Evolutionary conservation across 92 coral and sea anemone species (phyloP).

Genomic region (Nematostella vectensis): DNA sequence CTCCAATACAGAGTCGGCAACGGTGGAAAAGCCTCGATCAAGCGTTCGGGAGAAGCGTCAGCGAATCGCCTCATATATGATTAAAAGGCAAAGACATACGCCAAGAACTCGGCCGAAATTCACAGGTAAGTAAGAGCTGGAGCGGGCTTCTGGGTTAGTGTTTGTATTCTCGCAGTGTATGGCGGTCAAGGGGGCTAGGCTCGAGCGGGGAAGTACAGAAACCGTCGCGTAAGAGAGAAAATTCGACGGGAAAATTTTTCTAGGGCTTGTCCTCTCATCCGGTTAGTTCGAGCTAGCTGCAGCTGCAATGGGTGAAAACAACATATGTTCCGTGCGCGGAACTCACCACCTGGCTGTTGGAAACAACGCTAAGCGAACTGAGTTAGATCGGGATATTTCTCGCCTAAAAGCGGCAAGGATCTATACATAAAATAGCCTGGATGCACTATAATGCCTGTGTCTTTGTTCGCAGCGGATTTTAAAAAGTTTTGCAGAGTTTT

Average conservation of each 20-base stretch:
- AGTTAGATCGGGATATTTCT: slow-evolving; percentile 36
- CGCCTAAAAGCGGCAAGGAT: slow-evolving; percentile 31
- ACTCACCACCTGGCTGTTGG: slow-evolving; percentile 71
- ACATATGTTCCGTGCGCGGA: slow-evolving; percentile 81
- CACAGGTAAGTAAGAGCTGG: slow-evolving; percentile 70
- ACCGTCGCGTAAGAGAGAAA: slow-evolving; percentile 23
- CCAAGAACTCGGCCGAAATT: slow-evolving; percentile 75
- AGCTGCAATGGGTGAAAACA: slow-evolving; percentile 89
- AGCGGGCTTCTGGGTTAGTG: slow-evolving; percentile 48
- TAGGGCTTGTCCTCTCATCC: slow-evolving; percentile 70
- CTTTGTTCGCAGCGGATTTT: slow-evolving; percentile 1
- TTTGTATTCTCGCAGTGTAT: slow-evolving; percentile 10
- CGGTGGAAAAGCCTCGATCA: slow-evolving; percentile 51
- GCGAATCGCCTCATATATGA: slow-evolving; percentile 91
- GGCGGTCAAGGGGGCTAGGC: slow-evolving; percentile 1
- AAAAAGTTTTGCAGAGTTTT: slow-evolving; percentile 15
- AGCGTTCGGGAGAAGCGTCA: slow-evolving; percentile 70
- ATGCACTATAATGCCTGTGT: slow-evolving; percentile 1
- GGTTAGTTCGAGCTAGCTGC: slow-evolving; percentile 73
- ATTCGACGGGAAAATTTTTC: slow-evolving; percentile 41
- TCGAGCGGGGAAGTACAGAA: slow-evolving; percentile 7
- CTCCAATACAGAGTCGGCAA: slow-evolving; percentile 1
- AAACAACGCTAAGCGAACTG: slow-evolving; percentile 52
- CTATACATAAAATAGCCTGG: slow-evolving; percentile 6
- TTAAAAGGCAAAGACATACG: slow-evolving; percentile 75